These are phyloP conservation scores for Drosophila ficusphila DNA, from an alignment of 1,140 invertebrate species.

Conservation along the genomic window DNA sequence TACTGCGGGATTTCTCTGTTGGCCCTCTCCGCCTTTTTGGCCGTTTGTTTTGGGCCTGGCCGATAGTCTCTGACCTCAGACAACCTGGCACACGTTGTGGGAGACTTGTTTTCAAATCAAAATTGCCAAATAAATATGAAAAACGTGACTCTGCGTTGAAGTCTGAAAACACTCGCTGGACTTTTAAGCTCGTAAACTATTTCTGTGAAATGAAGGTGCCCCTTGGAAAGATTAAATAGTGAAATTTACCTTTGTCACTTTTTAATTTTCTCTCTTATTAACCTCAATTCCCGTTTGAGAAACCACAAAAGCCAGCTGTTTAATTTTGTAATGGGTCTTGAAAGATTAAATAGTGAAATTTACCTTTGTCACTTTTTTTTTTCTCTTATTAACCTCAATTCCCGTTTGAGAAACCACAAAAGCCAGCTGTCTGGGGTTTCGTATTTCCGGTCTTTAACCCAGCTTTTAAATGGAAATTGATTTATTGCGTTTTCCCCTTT, in stretches of 20 bases:
- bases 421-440: slow-evolving; percentile 35
- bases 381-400: slow-evolving; percentile 65
- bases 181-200: slow-evolving; percentile 4
- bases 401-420: slow-evolving; percentile 50
- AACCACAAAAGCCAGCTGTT: slow-evolving; percentile 56
- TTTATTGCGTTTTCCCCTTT: slow-evolving; percentile 48
- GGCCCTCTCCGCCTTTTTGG: slow-evolving; percentile 17
- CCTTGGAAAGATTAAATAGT: slow-evolving; percentile 38
- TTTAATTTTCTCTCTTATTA: slow-evolving; percentile 62
- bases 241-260: slow-evolving; percentile 50
- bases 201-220: not conserved
- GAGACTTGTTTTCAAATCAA: slow-evolving; percentile 28
- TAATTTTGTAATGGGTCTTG: too few relatives aligned
- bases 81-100: slow-evolving; percentile 76
- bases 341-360: slow-evolving; percentile 58
- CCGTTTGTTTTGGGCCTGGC: slow-evolving; percentile 36
- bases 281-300: slow-evolving; percentile 46
- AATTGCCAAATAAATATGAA: slow-evolving; percentile 72
- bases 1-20: slow-evolving; percentile 44
- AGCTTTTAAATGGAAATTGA: slow-evolving; percentile 49
- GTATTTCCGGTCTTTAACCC: slow-evolving; percentile 46
- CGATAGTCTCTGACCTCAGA: slow-evolving; percentile 62
- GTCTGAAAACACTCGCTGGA: slow-evolving; percentile 4
- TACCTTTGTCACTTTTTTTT: slow-evolving; percentile 48
- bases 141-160: slow-evolving; percentile 60